phyloP scores from a whole-genome alignment of 2,113 vertebrate species.

The Varanus salvator region DNA sequence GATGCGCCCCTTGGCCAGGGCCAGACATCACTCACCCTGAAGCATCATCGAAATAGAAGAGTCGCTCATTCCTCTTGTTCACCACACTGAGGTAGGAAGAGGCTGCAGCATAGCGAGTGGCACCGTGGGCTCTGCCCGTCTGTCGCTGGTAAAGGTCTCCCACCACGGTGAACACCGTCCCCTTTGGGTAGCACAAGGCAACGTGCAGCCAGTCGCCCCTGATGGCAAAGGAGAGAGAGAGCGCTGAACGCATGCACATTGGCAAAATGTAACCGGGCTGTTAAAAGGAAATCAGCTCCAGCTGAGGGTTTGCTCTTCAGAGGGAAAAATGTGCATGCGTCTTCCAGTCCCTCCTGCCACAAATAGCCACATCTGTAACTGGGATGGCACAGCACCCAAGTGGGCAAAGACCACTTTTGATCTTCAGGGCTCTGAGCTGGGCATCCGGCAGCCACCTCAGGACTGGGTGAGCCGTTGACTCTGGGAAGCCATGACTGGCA shows the following conservation, averaged over 20 bases:
- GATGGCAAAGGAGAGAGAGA: fast-evolving
- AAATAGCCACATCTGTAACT: conserved; percentile 42
- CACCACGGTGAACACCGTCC: conserved; percentile 50
- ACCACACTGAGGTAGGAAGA: neutral
- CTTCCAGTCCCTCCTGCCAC: conserved; percentile 24
- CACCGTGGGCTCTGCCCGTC: conserved; percentile 57
- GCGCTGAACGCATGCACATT: conserved; percentile 28
- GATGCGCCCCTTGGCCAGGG: too few relatives aligned
- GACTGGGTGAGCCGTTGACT: conserved; percentile 42
- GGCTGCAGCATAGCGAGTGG: neutral
- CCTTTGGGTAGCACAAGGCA: conserved; percentile 64
- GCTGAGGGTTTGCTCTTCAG: conserved; percentile 53
- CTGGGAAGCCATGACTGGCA: too few relatives aligned
- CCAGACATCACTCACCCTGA: conserved; percentile 43
- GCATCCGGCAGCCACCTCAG: conserved; percentile 29
- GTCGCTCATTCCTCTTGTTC: neutral
- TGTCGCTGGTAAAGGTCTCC: conserved; percentile 52
- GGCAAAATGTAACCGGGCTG: neutral
- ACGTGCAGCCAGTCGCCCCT: conserved; percentile 66
- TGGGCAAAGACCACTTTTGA: neutral
- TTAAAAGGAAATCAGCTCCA: conserved; percentile 9
- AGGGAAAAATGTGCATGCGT: conserved; percentile 46
- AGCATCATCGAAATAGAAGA: conserved; percentile 47
- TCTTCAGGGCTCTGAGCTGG: conserved; percentile 54
- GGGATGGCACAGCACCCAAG: conserved; percentile 48